A percentile compares a stretch with the other conserved stretches of the same genome.
These are phyloP conservation scores for Eurytoma californica DNA, from an alignment of 2,888 invertebrate species.

Conservation along the genomic window DNA sequence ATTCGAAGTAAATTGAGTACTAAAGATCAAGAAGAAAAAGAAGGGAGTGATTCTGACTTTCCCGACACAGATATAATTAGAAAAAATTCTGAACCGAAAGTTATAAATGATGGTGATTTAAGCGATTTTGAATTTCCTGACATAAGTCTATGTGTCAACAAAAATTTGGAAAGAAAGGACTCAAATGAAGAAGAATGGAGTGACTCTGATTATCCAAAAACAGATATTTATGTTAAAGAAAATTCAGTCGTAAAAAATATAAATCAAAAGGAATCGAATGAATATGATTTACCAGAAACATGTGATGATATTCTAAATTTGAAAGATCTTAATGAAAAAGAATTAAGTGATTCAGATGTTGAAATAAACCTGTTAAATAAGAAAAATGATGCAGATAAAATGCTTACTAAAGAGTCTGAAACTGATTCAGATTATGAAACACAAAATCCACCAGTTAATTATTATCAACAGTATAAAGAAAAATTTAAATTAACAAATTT, in stretches of 20 bases:
- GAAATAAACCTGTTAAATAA: neutral
- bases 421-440: slow-evolving; percentile 54
- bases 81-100: neutral
- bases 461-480: slow-evolving; percentile 21
- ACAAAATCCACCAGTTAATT: slow-evolving; percentile 54
- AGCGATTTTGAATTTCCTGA: slow-evolving; percentile 25
- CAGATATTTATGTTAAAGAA: neutral
- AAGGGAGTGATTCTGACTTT: neutral
- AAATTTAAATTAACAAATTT: slow-evolving; percentile 13
- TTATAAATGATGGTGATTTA: slow-evolving; percentile 6
- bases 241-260: neutral
- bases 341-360: slow-evolving; percentile 3
- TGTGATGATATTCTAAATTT: neutral
- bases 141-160: neutral
- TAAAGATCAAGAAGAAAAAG: neutral
- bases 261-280: neutral
- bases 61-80: neutral
- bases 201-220: slow-evolving; percentile 6
- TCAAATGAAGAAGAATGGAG: neutral
- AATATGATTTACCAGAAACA: neutral
- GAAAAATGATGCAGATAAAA: slow-evolving; percentile 16
- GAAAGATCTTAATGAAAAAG: neutral
- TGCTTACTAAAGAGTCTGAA: neutral
- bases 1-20: neutral
- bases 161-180: neutral